Evolutionary conservation across 2,113 vertebrate species (phyloP).

Genomic region (Okapia johnstoni): DNA sequence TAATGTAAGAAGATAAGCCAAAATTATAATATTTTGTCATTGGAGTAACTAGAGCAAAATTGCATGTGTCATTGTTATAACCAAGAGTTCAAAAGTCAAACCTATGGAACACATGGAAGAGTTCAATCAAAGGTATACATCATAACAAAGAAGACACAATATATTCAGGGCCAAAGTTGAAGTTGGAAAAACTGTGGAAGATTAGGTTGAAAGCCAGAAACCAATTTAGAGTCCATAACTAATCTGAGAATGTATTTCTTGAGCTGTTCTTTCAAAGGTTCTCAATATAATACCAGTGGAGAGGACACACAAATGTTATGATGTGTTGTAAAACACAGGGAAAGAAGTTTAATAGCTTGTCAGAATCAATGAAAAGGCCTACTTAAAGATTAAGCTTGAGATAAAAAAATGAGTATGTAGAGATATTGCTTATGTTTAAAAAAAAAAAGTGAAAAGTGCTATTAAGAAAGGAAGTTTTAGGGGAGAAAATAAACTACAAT

Average conservation of each 20-base stretch:
- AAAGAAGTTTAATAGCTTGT: neutral
- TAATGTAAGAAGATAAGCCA: neutral
- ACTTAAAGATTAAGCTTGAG: neutral
- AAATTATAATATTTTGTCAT: neutral
- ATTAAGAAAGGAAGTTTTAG: neutral
- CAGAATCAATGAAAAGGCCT: neutral
- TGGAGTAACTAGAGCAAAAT: neutral
- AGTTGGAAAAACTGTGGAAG: neutral
- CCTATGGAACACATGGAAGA: neutral
- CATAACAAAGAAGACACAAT: neutral
- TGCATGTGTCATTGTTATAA: neutral
- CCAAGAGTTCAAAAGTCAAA: neutral
- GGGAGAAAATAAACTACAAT: neutral
- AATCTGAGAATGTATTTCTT: neutral
- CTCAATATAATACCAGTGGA: neutral
- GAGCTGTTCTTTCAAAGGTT: neutral
- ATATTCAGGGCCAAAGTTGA: neutral
- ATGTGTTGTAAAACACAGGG: neutral
- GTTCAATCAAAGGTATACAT: neutral
- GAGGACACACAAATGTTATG: neutral
- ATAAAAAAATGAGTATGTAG: neutral
- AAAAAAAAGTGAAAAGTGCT: neutral
- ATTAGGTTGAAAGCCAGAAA: neutral
- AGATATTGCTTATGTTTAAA: neutral
- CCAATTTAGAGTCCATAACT: neutral